Evolutionary conservation across 1,140 invertebrate genomes (phyloP), one percentile per base, ranked within the genome.

Genomic region (Orchestia grillus): DNA sequence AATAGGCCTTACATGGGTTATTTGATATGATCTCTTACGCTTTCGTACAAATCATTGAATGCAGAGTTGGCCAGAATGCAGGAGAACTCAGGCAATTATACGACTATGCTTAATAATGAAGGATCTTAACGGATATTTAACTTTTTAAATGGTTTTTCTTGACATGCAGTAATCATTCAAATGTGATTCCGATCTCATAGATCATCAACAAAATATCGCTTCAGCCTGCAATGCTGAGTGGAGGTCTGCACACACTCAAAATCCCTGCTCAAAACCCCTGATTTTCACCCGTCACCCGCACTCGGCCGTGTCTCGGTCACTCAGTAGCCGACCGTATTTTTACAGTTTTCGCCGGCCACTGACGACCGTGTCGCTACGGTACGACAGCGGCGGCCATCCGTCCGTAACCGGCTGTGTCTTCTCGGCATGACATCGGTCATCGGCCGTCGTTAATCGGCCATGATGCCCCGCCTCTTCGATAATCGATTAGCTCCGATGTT

Each of bases 361-460:
- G 62, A 77, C 62, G 62, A 36, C 28, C 62, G 62, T 77, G 62
- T 77, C 47, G 47, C 19, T 77, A 77, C 62, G 62, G 62, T 77
- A 77, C 62, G 62, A 77, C 62, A 77, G 36, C 62, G 62, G 62
- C 28, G 62, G 62, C 62, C 62, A 36, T 77, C 44, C 44, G 88
- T 44, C 88, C 88, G 88, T 91, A 91, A 91, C 44, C 41, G 28
- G 88, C 41, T 41, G 88, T 91, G 88, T 91, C 88, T 41, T 91
- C 44, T 16, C 88, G 88, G 88, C 88, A 91, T 91, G 41, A 91
- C 88, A 91, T 91, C 88, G 88, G 88, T 91, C 88, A 91, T 91
- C 88, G 44, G 41, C 88, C 88, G 44, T 91, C 88, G 41, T 42
- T 91, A 91, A 91, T 42, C 88, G 88, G 88, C 88, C 15, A 41